These are phyloP conservation scores for Oreochromis aureus DNA, from an alignment of 2,113 vertebrate species.

Conservation along the genomic window DNA sequence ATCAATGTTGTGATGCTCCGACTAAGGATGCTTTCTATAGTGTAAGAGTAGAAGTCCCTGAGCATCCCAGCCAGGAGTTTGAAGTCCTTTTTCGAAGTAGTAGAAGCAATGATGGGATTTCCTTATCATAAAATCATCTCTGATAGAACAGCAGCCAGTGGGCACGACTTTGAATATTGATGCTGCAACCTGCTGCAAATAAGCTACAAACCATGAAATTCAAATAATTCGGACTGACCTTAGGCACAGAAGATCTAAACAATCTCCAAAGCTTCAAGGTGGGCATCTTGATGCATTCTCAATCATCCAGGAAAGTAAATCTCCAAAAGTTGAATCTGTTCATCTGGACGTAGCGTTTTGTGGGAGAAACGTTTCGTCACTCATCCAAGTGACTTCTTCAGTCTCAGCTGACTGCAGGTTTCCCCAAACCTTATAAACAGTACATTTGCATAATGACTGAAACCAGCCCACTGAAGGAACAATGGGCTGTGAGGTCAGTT, in stretches of 20 bases:
- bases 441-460: too few relatives aligned
- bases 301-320: too few relatives aligned
- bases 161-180: not conserved
- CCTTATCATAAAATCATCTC: fast-evolving
- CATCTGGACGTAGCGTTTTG: too few relatives aligned
- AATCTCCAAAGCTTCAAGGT: not conserved
- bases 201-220: not conserved
- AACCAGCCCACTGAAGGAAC: too few relatives aligned
- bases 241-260: not conserved
- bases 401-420: too few relatives aligned
- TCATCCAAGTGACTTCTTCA: too few relatives aligned
- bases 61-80: not conserved
- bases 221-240: not conserved
- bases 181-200: not conserved
- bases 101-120: not conserved
- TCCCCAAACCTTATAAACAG: too few relatives aligned
- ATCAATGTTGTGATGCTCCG: fast-evolving
- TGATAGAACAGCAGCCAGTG: not conserved
- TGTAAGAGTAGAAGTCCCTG: not conserved
- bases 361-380: too few relatives aligned
- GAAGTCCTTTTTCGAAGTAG: not conserved
- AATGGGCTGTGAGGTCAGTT: too few relatives aligned
- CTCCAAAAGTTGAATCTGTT: too few relatives aligned
- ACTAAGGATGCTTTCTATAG: not conserved
- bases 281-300: not conserved